Percentiles rank a stretch among this genome's conserved stretches.
Conservation (phyloP, 2,888 invertebrate species). For the Archips crataeganus region DNA sequence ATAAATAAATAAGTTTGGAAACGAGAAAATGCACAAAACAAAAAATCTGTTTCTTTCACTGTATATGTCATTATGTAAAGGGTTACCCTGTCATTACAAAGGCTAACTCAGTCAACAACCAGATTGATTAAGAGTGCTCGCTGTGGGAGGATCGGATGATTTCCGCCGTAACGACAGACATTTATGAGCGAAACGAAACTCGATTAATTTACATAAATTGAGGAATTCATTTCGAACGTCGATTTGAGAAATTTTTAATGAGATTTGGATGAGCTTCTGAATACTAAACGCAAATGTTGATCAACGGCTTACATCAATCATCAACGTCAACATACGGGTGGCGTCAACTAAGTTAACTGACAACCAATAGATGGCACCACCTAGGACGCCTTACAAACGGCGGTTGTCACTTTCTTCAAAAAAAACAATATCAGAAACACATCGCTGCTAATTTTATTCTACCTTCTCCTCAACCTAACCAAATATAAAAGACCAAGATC, state of each 20-base stretch:
- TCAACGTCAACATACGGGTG: too few relatives aligned
- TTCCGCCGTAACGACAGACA: conserved; percentile 66
- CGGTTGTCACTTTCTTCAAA: too few relatives aligned
- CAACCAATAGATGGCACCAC: too few relatives aligned
- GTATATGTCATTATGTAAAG: background rate
- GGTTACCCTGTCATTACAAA: background rate
- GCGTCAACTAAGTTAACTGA: too few relatives aligned
- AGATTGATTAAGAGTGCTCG: background rate
- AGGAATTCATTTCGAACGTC: conserved; percentile 56
- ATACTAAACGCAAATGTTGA: too few relatives aligned
- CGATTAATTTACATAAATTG: conserved; percentile 71
- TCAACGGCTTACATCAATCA: too few relatives aligned
- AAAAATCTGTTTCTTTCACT: background rate
- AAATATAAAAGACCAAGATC: too few relatives aligned
- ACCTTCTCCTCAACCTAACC: too few relatives aligned
- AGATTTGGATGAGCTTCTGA: conserved; percentile 6
- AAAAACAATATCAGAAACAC: too few relatives aligned
- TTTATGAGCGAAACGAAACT: conserved; percentile 66
- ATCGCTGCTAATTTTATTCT: too few relatives aligned
- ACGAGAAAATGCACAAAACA: background rate
- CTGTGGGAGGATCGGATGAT: conserved; percentile 54
- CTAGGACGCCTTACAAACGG: too few relatives aligned
- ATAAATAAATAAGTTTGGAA: background rate
- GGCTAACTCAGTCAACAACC: conserved; percentile 1
- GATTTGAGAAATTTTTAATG: background rate